Base-by-base conservation (phyloP, 2,797 vertebrate genomes). In the Zalophus californianus region DNA sequence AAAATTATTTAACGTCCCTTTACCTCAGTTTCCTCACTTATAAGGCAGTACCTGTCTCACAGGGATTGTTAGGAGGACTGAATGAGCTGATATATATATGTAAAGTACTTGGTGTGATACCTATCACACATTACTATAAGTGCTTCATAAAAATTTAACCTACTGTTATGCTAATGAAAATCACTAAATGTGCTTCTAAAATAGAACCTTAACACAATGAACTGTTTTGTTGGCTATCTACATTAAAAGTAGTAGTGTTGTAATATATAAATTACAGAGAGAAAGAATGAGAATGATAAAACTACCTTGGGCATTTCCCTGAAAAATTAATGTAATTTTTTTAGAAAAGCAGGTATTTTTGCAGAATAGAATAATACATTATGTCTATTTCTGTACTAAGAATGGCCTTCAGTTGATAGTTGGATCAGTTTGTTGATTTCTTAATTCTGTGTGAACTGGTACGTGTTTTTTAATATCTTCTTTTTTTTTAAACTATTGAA, bases 401-500 rank as follows among this genome's bases (percentile, higher is more conserved):
- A 89, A 60, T 44, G 18, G 14, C 58, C 86, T 73, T 95, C 32
- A 70, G 0, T 27, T 68, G 48, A 16, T 41, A 78, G 44, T 78
- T 91, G 79, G 56, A 77, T 90, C 54, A 62, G 38, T 54, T 41
- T 90, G 50, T 93, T 94, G 52, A 60, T 52, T 72, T 82, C 62
- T 84, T 93, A 77, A 48, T 92, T 87, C 78, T 15, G 0, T 83
- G 3, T 94, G 44, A 91, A 90, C 6, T 8, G 64, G 78, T 18
- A 88, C 15, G 50, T 70, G 9, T 91, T 78, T 79, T 78, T 90
- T 90, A 85, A 68, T 35, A 3, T 38, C 29, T 96, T 84, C 15
- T 58, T 77, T 52, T 68, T 68, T 90, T 96, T 98, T 58, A 16
- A 41, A 25, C 16, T 92, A 64, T 50, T 97, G 48, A 97, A 99